Evolutionary conservation across 2,888 invertebrate genomes (phyloP).

Genomic region (Mythimna albipuncta): DNA sequence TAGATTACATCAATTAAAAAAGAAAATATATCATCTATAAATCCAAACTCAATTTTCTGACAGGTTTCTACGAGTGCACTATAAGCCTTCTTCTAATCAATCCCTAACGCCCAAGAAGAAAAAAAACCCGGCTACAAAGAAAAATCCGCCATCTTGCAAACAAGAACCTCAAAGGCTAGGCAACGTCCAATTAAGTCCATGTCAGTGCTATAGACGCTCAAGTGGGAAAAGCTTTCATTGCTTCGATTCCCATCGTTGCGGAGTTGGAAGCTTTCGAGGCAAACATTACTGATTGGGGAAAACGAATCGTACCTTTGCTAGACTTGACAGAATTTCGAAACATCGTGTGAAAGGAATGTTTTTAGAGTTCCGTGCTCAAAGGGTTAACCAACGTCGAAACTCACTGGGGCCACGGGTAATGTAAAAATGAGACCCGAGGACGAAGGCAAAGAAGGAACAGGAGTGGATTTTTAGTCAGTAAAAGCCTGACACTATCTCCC

Average conservation of each 20-base stretch:
- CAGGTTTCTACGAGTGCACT: conserved; percentile 9
- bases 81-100: conserved; percentile 35
- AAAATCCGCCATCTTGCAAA: conserved; percentile 51
- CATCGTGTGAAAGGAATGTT: background rate
- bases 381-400: no score
- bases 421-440: no score
- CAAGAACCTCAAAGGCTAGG: conserved; percentile 42
- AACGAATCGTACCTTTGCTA: conserved; percentile 21
- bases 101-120: conserved; percentile 22
- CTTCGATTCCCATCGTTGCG: conserved; percentile 37
- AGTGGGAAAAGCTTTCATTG: conserved; percentile 51
- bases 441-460: no score
- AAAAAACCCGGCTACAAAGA: conserved; percentile 16
- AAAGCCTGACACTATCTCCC: no score
- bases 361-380: background rate
- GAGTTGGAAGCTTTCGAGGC: conserved; percentile 39
- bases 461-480: no score
- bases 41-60: conserved; percentile 22
- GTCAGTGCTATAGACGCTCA: conserved; percentile 47
- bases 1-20: no score
- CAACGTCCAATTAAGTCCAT: conserved; percentile 61
- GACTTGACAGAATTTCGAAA: background rate
- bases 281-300: conserved; percentile 51
- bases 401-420: no score
- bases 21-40: conserved; percentile 4